A percentile compares a stretch with the other conserved stretches of the same genome.
Evolutionary conservation across 2,888 invertebrate species (phyloP).

Genomic region (Limnephilus lunatus): DNA sequence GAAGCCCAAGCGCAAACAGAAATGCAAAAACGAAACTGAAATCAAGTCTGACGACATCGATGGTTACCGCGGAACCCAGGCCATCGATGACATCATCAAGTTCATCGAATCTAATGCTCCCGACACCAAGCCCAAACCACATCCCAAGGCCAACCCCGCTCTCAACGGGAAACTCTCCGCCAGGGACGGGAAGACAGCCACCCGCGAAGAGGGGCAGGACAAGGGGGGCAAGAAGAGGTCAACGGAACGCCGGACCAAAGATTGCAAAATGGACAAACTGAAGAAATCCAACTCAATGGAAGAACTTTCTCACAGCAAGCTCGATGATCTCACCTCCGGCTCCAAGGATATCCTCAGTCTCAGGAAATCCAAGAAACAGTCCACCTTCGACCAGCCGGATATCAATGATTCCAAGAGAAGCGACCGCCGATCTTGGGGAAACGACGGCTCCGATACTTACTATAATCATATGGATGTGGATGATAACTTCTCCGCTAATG

Average conservation of each 20-base stretch:
- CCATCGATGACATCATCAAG: conserved; percentile 86
- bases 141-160: conserved; percentile 46
- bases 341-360: conserved; percentile 69
- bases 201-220: conserved; percentile 69
- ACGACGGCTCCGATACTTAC: conserved; percentile 78
- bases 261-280: conserved; percentile 69
- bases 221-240: conserved; percentile 76
- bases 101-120: conserved; percentile 83
- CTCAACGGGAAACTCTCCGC: conserved; percentile 55
- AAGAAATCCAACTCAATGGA: conserved; percentile 89
- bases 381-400: conserved; percentile 68
- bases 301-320: conserved; percentile 86
- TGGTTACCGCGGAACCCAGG: conserved; percentile 86
- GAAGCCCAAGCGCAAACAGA: conserved; percentile 79
- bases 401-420: conserved; percentile 68
- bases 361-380: conserved; percentile 67
- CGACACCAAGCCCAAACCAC: conserved; percentile 69
- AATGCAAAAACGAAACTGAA: conserved; percentile 78
- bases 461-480: conserved; percentile 68
- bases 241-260: conserved; percentile 72
- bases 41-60: conserved; percentile 81
- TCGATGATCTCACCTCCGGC: conserved; percentile 82
- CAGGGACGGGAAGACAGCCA: conserved; percentile 67
- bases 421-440: conserved; percentile 83
- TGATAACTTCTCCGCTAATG: conserved; percentile 62